Conservation (phyloP, 2,888 invertebrate genomes). For the Tolmerus cingulatus region DNA sequence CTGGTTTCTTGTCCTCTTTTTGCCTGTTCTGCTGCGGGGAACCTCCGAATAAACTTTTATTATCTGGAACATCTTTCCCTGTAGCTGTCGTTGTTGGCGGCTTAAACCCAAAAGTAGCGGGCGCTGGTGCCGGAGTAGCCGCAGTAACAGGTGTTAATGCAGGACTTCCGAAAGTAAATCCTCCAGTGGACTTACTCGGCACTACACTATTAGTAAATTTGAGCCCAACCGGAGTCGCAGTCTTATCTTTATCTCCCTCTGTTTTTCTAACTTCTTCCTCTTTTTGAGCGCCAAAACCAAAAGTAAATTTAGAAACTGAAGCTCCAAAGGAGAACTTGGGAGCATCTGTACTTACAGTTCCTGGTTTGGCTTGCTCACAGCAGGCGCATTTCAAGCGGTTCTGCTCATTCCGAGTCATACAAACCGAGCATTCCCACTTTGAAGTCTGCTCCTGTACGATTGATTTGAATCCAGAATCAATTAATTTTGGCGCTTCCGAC, state of each 20-base stretch:
- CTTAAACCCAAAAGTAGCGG: conserved; percentile 40
- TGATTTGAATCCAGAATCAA: conserved; percentile 59
- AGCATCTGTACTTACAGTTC: conserved; percentile 52
- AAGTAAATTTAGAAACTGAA: conserved; percentile 56
- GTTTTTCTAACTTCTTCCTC: conserved; percentile 51
- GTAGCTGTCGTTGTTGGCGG: not conserved
- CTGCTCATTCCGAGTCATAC: conserved; percentile 68
- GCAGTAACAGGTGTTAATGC: not conserved
- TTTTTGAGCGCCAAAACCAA: conserved; percentile 57
- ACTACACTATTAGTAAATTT: not conserved
- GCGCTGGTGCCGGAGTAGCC: not conserved
- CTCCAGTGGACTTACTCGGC: not conserved
- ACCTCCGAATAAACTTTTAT: conserved; percentile 49
- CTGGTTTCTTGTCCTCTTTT: conserved; percentile 43
- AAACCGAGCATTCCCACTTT: conserved; percentile 70
- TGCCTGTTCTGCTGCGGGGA: conserved; percentile 3
- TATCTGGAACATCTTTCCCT: conserved; percentile 32
- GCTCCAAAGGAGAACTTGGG: conserved; percentile 57
- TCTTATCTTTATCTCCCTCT: conserved; percentile 39
- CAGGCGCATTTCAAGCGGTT: conserved; percentile 66
- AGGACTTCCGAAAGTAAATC: conserved; percentile 10
- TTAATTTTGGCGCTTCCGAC: conserved; percentile 33
- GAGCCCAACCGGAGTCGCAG: conserved; percentile 35
- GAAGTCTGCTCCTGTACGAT: conserved; percentile 58
- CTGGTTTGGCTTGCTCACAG: conserved; percentile 68